Evolutionary conservation across 2,888 invertebrate species (phyloP).

Genomic region (Cybosia mesomella): DNA sequence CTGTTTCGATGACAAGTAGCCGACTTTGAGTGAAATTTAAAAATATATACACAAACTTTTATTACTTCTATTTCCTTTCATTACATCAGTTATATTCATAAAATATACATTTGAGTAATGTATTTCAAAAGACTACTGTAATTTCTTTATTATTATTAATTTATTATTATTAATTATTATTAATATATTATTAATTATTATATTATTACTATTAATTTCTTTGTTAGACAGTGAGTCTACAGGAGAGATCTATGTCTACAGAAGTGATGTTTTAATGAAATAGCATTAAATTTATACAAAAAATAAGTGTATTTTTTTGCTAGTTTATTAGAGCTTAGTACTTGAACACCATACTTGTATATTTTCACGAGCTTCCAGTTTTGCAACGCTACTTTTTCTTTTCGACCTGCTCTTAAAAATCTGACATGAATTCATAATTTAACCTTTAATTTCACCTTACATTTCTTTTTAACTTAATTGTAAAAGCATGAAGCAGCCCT

Average conservation of each 20-base stretch:
- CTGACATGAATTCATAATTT: too few relatives aligned
- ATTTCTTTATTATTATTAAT: conserved; percentile 1
- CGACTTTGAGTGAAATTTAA: neutral
- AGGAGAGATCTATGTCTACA: conserved; percentile 17
- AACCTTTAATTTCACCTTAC: too few relatives aligned
- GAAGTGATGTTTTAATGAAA: neutral
- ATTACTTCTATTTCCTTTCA: neutral
- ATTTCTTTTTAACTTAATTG: conserved; percentile 7
- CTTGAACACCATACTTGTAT: conserved; percentile 1
- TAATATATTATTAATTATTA: too few relatives aligned
- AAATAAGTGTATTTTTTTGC: neutral
- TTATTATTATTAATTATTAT: too few relatives aligned
- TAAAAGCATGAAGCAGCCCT: conserved; percentile 28
- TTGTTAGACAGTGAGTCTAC: conserved; percentile 21
- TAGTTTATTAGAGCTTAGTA: conserved; percentile 5
- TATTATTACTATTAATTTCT: too few relatives aligned
- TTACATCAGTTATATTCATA: neutral
- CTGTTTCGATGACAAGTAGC: neutral
- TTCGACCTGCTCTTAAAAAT: too few relatives aligned
- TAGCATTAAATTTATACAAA: neutral
- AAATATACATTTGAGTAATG: conserved; percentile 1
- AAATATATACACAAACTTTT: neutral
- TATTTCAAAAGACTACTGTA: conserved; percentile 10
- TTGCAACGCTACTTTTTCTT: neutral
- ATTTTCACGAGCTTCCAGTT: neutral